Percentiles rank a stretch among this genome's conserved stretches.
Conservation (phyloP, 2,797 vertebrate genomes). For the Psittacula echo region DNA sequence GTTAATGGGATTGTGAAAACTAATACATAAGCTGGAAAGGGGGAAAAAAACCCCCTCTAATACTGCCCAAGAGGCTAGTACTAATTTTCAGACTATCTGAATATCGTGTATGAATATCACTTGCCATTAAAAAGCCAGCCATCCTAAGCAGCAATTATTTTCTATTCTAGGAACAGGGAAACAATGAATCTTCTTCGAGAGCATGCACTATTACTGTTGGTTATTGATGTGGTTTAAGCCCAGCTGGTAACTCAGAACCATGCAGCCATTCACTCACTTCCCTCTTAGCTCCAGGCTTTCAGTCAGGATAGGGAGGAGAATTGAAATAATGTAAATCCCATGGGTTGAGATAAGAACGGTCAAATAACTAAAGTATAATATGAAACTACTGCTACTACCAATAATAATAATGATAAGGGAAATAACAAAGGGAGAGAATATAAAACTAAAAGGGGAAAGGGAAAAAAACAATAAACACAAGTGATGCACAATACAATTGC, state of each 20-base stretch:
- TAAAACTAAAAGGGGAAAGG: background rate
- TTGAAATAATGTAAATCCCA: background rate
- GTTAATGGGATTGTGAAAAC: background rate
- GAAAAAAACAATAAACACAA: background rate
- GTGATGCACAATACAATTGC: background rate
- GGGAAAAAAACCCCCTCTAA: background rate
- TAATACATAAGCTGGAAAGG: background rate
- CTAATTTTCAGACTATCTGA: background rate
- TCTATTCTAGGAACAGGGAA: background rate
- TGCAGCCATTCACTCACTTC: background rate
- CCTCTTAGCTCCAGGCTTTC: background rate
- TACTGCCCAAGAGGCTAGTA: background rate
- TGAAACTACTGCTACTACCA: background rate
- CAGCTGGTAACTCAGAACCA: background rate
- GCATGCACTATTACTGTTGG: background rate
- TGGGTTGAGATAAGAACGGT: background rate
- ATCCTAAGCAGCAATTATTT: background rate
- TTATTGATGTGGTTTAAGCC: background rate
- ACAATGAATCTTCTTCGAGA: background rate
- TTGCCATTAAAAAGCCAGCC: background rate
- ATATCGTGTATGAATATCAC: background rate
- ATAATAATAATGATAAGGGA: background rate
- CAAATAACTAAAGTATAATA: background rate
- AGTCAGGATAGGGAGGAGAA: background rate
- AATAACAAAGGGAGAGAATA: background rate